Percentiles rank a stretch among this genome's conserved stretches.
phyloP scores from a whole-genome alignment of 1,140 invertebrate species.

The Myzus persicae region DNA sequence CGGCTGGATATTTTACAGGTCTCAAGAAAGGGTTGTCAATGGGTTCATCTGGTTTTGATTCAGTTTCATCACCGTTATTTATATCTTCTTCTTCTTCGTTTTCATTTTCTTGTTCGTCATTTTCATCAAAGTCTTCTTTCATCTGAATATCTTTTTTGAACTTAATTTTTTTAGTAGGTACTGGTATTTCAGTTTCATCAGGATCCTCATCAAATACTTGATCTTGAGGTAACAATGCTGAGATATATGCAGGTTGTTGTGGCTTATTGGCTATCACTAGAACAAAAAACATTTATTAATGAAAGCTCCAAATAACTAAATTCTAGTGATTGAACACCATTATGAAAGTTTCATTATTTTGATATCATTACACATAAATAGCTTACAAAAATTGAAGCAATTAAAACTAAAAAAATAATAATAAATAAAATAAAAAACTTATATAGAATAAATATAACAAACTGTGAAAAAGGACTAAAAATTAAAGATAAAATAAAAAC shows the following conservation, averaged over 20 bases:
- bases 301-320: too few species aligned
- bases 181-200: conserved; percentile 71
- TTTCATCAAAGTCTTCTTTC: conserved; percentile 65
- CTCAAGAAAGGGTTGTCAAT: conserved; percentile 90
- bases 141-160: conserved; percentile 64
- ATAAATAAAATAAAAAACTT: too few species aligned
- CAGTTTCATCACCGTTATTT: conserved; percentile 67
- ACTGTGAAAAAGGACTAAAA: too few species aligned
- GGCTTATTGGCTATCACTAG: conserved; percentile 89
- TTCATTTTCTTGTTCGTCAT: conserved; percentile 63
- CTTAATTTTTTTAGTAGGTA: conserved; percentile 68
- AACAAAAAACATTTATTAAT: conserved; percentile 61
- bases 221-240: conserved; percentile 88
- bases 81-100: conserved; percentile 66
- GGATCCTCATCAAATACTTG: conserved; percentile 94
- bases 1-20: conserved; percentile 76
- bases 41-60: conserved; percentile 63
- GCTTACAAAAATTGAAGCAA: too few species aligned
- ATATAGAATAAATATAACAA: too few species aligned
- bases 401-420: too few species aligned
- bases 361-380: too few species aligned
- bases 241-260: conserved; percentile 81
- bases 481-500: too few species aligned
- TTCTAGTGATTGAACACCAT: too few species aligned
- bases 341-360: too few species aligned